phyloP scores from a whole-genome alignment of 2,113 vertebrate species.

The Chionodraco myersi region DNA sequence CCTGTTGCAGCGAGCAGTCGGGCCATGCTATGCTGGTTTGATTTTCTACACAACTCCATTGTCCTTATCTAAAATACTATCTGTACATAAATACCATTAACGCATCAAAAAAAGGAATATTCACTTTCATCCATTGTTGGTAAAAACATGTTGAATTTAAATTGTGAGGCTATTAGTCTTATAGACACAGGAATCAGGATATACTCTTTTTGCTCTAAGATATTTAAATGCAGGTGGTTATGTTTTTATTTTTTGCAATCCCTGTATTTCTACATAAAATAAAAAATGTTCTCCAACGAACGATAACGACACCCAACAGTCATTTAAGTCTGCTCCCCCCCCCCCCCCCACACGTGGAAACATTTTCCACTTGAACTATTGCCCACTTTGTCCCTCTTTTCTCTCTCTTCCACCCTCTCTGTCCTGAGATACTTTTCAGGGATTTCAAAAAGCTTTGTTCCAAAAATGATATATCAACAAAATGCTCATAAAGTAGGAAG shows the following conservation, averaged over 20 bases:
- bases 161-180: neutral
- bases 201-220: neutral
- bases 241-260: neutral
- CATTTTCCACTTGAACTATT: slow-evolving; percentile 69
- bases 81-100: neutral
- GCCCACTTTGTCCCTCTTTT: slow-evolving; percentile 49
- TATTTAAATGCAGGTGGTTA: neutral
- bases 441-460: slow-evolving; percentile 8
- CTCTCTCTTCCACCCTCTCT: neutral
- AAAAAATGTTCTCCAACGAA: neutral
- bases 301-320: slow-evolving; percentile 56
- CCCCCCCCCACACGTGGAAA: slow-evolving; percentile 55
- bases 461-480: slow-evolving; percentile 13
- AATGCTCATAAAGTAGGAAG: neutral
- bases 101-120: neutral
- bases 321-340: slow-evolving; percentile 51
- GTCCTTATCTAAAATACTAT: neutral
- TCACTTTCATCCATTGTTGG: neutral
- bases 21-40: neutral
- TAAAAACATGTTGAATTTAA: too few relatives aligned
- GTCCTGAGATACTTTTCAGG: slow-evolving; percentile 4
- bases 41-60: neutral
- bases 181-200: neutral
- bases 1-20: neutral
- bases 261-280: neutral